These are phyloP conservation scores for Meghimatium bilineatum DNA, from an alignment of 2,888 invertebrate genomes.

Conservation along the genomic window DNA sequence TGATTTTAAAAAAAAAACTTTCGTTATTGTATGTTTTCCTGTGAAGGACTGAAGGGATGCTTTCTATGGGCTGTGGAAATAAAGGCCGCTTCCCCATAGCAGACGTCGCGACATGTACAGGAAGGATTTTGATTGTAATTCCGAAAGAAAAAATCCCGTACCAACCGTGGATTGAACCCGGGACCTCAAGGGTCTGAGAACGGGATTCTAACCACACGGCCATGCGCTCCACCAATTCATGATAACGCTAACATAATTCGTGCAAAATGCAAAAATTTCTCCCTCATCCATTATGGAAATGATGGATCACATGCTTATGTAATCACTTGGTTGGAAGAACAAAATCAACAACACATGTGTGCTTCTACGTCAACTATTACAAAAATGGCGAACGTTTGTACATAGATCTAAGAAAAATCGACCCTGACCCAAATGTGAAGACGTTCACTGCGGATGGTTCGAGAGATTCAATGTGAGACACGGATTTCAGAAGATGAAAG, in stretches of 20 bases:
- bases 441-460: conserved; percentile 40
- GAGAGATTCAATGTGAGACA: conserved; percentile 35
- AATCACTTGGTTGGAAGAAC: conserved; percentile 34
- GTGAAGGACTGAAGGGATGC: too few species aligned
- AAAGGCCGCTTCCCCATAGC: too few species aligned
- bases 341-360: not conserved
- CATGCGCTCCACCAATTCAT: too few species aligned
- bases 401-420: not conserved
- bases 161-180: too few species aligned
- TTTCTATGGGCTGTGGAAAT: too few species aligned
- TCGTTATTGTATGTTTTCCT: too few species aligned
- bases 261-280: not conserved
- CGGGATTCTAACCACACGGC: too few species aligned
- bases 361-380: not conserved
- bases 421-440: not conserved
- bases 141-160: too few species aligned
- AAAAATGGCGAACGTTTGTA: conserved; percentile 38
- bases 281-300: conserved; percentile 12
- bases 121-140: too few species aligned
- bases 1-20: too few species aligned
- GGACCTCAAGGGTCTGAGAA: too few species aligned
- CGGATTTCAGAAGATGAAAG: not conserved
- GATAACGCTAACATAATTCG: conserved; percentile 10
- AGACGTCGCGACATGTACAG: too few species aligned
- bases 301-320: conserved; percentile 18